phyloP scores from a whole-genome alignment of 2,113 vertebrate species.

The Elephas maximus region DNA sequence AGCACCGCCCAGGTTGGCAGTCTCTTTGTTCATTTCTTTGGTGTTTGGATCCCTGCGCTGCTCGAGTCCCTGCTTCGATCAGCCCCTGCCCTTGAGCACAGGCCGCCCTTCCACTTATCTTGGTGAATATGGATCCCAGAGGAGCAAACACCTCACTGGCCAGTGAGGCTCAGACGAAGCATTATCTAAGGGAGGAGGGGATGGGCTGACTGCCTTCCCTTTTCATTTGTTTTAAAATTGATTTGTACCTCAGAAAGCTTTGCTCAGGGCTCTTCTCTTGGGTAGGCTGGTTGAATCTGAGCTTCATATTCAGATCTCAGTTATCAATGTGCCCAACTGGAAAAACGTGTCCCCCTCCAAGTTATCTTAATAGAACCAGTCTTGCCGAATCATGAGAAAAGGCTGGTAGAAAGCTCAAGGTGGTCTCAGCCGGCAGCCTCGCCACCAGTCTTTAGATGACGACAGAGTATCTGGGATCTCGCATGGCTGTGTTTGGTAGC shows the following conservation, averaged over 20 bases:
- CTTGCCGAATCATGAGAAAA: background rate
- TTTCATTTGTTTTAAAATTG: background rate
- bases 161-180: background rate
- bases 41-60: fast-evolving
- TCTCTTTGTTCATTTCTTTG: background rate
- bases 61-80: background rate
- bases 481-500: background rate
- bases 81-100: background rate
- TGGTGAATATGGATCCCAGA: background rate
- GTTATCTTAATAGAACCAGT: background rate
- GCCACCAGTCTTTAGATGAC: background rate
- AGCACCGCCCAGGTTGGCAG: background rate
- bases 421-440: background rate
- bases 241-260: background rate
- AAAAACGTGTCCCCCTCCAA: background rate
- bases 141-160: background rate
- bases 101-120: background rate
- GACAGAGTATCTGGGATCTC: background rate
- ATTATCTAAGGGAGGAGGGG: background rate
- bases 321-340: background rate
- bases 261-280: background rate
- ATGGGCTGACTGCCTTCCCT: background rate
- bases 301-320: background rate
- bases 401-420: background rate
- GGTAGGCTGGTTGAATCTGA: background rate